Evolutionary conservation across 2,888 invertebrate species (phyloP), one percentile per base, ranked within the genome.

Genomic region (Ferrisia virgata): DNA sequence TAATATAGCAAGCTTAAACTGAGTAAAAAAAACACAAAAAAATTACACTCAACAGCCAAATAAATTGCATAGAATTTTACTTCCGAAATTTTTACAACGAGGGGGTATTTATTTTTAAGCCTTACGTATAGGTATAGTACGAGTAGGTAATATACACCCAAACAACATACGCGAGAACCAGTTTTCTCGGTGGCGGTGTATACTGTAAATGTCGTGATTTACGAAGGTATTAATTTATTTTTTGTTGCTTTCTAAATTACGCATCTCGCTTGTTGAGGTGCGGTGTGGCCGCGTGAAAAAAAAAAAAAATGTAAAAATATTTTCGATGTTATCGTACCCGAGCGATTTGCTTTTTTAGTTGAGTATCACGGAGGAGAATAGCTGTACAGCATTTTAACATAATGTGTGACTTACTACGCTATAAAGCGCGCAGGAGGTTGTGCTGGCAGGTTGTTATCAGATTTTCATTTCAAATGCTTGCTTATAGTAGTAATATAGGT

Each of bases 381-480:
- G 53, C 9, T 31, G 31, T 31, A 28, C n/a, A n/a, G n/a, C n/a
- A 4, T 58, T 18, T 18, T 18, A 69, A 6, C 15, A 18, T 69
- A 18, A 2, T 31, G 31, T 69, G 69, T 33, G 31, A 69, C 69
- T 69, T 33, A 69, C 15, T 13, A 40, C 40, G 13, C 4, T 4
- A 4, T 53, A n/a, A 4, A 53, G 53, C 53, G 53, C 22, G 53
- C 53, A 8, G 53, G 53, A 22, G 53, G 53, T 53, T 53, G 53
- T 53, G 22, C n/a, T n/a, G 72, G n/a, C 72, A 18, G 22, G 72
- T 76, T 76, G 69, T 76, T 76, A 76, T 76, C 72, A 33, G 72
- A 76, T 76, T 76, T 36, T 28, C 28, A 36, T n/a, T 53, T 53
- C 6, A 9, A 4, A 6, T n/a, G n/a, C n/a, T n/a, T n/a, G n/a